phyloP scores from a whole-genome alignment of 2,113 vertebrate genomes.

The Misgurnus mizolepis region DNA sequence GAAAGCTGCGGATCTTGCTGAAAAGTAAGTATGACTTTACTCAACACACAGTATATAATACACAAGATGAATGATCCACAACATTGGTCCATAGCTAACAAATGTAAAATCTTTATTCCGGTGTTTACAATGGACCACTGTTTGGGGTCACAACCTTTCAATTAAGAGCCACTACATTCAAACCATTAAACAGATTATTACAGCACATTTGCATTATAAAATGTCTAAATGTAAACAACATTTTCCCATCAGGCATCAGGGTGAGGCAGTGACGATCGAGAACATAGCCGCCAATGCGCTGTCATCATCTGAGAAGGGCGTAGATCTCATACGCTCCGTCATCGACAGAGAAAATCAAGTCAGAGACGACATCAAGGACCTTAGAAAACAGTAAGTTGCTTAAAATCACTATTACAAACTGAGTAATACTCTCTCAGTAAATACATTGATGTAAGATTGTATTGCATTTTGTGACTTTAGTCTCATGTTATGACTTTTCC shows the following conservation, averaged over 20 bases:
- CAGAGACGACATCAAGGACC: constrained; percentile 63
- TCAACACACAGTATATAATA: too few relatives aligned
- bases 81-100: too few relatives aligned
- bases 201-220: too few relatives aligned
- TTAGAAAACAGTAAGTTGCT: constrained; percentile 74
- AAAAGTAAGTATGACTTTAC: too few relatives aligned
- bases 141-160: too few relatives aligned
- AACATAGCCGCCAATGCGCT: constrained; percentile 57
- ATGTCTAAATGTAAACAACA: background rate
- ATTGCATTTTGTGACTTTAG: background rate
- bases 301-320: constrained; percentile 64
- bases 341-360: constrained; percentile 59
- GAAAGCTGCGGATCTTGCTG: constrained; percentile 77
- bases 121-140: too few relatives aligned
- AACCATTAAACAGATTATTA: too few relatives aligned
- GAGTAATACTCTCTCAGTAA: background rate
- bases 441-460: background rate
- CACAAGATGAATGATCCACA: background rate
- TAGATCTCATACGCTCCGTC: constrained; percentile 65
- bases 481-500: background rate
- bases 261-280: constrained; percentile 67
- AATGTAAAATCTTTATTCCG: too few relatives aligned
- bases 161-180: too few relatives aligned
- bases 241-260: constrained; percentile 76
- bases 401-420: background rate